Evolutionary conservation across 2,797 vertebrate species (phyloP), one percentile per base, ranked within the genome.

Genomic region (Macropodus opercularis): DNA sequence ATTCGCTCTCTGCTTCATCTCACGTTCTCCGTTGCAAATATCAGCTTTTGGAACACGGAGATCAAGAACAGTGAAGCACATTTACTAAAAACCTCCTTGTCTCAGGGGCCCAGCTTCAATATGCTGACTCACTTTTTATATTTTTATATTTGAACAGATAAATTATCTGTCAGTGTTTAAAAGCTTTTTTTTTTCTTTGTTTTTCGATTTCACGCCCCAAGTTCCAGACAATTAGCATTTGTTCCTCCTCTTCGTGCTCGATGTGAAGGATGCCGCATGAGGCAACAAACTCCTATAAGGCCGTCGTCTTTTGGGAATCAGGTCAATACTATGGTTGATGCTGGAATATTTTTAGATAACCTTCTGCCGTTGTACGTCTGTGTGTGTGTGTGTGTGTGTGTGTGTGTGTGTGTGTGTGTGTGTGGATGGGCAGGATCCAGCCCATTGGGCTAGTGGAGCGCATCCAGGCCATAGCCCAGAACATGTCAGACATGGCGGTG

Each of bases 401-500:
- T n/a, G n/a, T n/a, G n/a, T n/a, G n/a, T n/a, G n/a, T n/a, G n/a
- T n/a, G n/a, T n/a, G n/a, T n/a, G n/a, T n/a, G n/a, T n/a, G 6
- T 3, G 0, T 42, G 24, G 27, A 12, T 17, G 5, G 42, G 54
- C 55, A 91, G 90, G 86, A 85, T 89, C 49, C 94, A 95, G 75
- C 94, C 93, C 3, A 80, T 93, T 0, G 92, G 94, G 11, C 77
- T 99, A 31, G 93, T 99, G 92, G 96, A 98, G 84, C 93, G 93
- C 69, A 98, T 98, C 88, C 96, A 98, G 87, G 95, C 96, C 71
- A 97, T 99, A 18, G 96, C 97, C 56, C 97, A 97, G 86, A 99
- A 98, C 5, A 95, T 99, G 81, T 98, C 96, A 0, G 94, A 97
- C 80, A 96, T 98, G 4, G 96, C 95, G 0, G 78, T 93, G 59